These are phyloP conservation scores for Labeo catla DNA, from an alignment of 2,113 vertebrate species.

Conservation along the genomic window DNA sequence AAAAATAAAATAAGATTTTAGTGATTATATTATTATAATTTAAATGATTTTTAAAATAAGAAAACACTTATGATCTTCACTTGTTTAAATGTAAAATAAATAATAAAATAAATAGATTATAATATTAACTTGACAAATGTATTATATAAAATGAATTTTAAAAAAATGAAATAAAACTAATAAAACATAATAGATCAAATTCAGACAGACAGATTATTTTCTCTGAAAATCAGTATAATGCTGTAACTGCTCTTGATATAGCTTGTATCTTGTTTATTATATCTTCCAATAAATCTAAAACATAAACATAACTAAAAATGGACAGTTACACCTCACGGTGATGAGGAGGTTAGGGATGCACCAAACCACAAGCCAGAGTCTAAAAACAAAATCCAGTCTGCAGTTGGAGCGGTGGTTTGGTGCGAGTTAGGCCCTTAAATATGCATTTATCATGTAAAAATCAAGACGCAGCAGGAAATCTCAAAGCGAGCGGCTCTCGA, in stretches of 20 bases:
- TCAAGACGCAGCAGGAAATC: neutral
- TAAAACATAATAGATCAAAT: too few relatives aligned
- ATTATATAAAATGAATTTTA: too few relatives aligned
- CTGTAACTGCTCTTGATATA: neutral
- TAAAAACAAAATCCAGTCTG: neutral
- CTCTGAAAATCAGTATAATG: neutral
- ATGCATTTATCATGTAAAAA: conserved; percentile 16
- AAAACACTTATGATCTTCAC: too few relatives aligned
- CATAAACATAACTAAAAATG: neutral
- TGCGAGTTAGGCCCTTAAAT: neutral
- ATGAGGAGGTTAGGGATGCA: neutral
- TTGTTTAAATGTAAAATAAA: too few relatives aligned
- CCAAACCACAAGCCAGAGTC: neutral
- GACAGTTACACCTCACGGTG: neutral
- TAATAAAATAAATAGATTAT: too few relatives aligned
- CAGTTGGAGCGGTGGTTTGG: neutral
- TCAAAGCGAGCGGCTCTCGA: neutral
- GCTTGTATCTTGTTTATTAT: neutral
- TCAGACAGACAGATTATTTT: neutral
- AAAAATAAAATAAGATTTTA: too few relatives aligned
- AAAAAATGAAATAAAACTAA: too few relatives aligned
- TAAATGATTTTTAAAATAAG: too few relatives aligned
- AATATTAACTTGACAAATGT: too few relatives aligned
- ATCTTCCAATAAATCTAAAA: neutral
- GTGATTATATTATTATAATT: too few relatives aligned